Percentiles rank a stretch among this genome's conserved stretches.
Conservation (phyloP, 2,888 invertebrate species). For the Microctonus hyperodae region DNA sequence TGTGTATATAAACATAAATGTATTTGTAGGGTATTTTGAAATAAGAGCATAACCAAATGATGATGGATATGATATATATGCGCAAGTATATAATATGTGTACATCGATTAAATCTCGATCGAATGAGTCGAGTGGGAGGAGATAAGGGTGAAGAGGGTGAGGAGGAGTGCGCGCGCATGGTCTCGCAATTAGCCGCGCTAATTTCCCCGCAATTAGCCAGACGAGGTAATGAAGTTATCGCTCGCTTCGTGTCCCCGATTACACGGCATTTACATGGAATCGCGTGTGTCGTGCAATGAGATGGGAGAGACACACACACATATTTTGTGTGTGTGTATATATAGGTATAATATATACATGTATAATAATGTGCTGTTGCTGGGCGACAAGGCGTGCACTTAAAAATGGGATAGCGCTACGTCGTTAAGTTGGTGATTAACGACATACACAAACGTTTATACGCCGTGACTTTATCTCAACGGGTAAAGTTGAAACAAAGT, state of each 20-base stretch:
- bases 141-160: slow-evolving; percentile 15
- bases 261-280: slow-evolving; percentile 56
- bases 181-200: slow-evolving; percentile 52
- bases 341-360: no score
- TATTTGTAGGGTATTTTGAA: not conserved
- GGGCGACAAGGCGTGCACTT: slow-evolving; percentile 37
- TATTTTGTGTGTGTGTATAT: not conserved
- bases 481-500: slow-evolving; percentile 14
- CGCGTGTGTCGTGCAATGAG: slow-evolving; percentile 40
- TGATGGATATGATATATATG: slow-evolving; percentile 2
- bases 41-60: not conserved
- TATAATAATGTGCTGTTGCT: slow-evolving; percentile 6
- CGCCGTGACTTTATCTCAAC: slow-evolving; percentile 16
- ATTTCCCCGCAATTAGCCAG: slow-evolving; percentile 53
- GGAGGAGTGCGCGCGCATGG: slow-evolving; percentile 30
- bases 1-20: not conserved
- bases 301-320: not conserved
- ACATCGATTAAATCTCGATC: slow-evolving; percentile 53
- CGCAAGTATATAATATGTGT: slow-evolving; percentile 5
- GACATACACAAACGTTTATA: slow-evolving; percentile 23
- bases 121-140: slow-evolving; percentile 33
- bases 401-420: slow-evolving; percentile 40
- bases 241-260: slow-evolving; percentile 53
- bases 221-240: slow-evolving; percentile 56
- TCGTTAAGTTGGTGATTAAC: slow-evolving; percentile 50